These are phyloP conservation scores for Tauraco hartlaubi DNA, from an alignment of 2,797 vertebrate genomes.

Conservation along the genomic window DNA sequence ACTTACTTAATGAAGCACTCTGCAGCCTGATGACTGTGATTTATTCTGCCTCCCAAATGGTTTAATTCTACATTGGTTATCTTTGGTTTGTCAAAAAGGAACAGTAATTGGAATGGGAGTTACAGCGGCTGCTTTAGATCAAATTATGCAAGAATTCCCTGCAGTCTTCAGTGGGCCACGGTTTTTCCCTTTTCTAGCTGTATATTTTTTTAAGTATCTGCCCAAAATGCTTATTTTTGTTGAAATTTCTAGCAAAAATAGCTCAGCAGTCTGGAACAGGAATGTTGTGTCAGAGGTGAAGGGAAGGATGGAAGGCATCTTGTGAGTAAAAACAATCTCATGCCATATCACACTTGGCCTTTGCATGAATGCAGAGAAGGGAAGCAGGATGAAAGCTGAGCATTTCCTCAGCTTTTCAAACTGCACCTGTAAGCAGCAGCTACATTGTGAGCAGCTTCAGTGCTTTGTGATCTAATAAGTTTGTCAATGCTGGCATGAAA, in stretches of 20 bases:
- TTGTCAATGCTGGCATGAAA: not conserved
- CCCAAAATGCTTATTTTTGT: not conserved
- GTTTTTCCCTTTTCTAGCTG: not conserved
- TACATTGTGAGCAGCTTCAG: not conserved
- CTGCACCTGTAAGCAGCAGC: not conserved
- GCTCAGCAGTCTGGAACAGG: not conserved
- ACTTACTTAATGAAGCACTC: slow-evolving; percentile 1
- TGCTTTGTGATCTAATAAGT: not conserved
- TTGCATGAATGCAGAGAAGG: not conserved
- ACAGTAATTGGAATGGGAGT: not conserved
- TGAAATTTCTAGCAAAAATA: not conserved
- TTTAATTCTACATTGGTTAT: not conserved
- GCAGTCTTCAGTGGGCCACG: not conserved
- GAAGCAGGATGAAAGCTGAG: not conserved
- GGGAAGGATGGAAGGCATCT: not conserved
- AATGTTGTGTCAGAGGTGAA: not conserved
- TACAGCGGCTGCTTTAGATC: not conserved
- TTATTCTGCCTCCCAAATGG: slow-evolving; percentile 3
- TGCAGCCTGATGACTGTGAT: not conserved
- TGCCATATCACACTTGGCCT: not conserved
- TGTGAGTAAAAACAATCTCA: not conserved
- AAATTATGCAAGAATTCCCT: not conserved
- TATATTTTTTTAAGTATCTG: not conserved
- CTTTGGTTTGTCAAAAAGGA: not conserved
- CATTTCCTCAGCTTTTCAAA: not conserved